Evolutionary conservation across 2,113 vertebrate species (phyloP).

Genomic region (Proterorhinus semilunaris): DNA sequence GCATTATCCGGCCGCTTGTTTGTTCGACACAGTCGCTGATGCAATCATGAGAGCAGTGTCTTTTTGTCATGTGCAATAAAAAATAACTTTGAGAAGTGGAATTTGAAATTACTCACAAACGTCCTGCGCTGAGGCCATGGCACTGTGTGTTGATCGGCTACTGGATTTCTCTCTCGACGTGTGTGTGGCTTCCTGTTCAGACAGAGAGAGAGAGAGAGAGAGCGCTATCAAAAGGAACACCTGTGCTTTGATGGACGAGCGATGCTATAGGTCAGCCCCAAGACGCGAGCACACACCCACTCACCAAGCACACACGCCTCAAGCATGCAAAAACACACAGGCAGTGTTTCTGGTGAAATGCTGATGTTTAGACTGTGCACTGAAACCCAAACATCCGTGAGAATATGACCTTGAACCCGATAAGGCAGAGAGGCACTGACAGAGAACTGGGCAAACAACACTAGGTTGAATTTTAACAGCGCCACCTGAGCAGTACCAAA

Average conservation of each 20-base stretch:
- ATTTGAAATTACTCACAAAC: conserved; percentile 51
- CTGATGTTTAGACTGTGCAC: neutral
- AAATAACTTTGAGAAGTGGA: conserved; percentile 2
- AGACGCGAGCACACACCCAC: neutral
- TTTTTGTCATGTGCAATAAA: neutral
- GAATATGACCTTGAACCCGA: conserved; percentile 47
- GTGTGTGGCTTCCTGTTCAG: conserved; percentile 65
- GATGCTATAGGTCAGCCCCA: conserved; percentile 5
- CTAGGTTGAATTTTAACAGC: conserved; percentile 58
- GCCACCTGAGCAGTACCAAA: conserved; percentile 11
- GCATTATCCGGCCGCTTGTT: conserved; percentile 32
- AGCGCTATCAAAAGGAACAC: conserved; percentile 59
- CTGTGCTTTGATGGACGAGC: conserved; percentile 36
- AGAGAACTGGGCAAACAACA: conserved; percentile 48
- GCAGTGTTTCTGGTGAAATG: conserved; percentile 12
- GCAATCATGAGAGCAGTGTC: conserved; percentile 20
- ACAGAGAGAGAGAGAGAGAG: conserved; percentile 18
- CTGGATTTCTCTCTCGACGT: conserved; percentile 32
- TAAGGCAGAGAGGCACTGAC: conserved; percentile 18
- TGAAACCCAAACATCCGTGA: conserved; percentile 19
- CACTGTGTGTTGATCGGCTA: conserved; percentile 10
- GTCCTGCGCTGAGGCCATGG: conserved; percentile 46
- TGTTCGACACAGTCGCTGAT: conserved; percentile 25
- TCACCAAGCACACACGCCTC: neutral
- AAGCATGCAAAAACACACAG: conserved; percentile 27